Conservation (phyloP, 2,888 invertebrate genomes). For the Acronicta alni region DNA sequence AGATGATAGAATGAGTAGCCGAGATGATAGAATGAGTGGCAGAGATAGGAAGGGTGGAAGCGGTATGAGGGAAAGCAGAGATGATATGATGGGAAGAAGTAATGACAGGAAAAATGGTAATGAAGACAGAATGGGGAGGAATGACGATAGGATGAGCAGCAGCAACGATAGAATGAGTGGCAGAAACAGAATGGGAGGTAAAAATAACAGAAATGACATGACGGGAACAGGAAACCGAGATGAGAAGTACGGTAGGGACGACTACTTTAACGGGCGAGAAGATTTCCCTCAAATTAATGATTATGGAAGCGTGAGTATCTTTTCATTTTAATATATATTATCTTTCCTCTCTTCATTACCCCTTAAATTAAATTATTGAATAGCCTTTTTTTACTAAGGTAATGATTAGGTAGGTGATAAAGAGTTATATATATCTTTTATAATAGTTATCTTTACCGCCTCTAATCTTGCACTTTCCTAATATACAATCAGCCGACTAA, state of each 20-base stretch:
- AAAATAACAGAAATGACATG: conserved; percentile 48
- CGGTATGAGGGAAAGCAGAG: conserved; percentile 49
- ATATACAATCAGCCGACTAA: no score
- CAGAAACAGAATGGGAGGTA: conserved; percentile 25
- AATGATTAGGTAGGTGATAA: no score
- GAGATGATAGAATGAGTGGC: conserved; percentile 57
- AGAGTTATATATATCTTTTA: no score
- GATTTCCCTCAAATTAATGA: conserved; percentile 69
- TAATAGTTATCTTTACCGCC: no score
- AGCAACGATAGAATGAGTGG: conserved; percentile 49
- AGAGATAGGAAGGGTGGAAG: conserved; percentile 47
- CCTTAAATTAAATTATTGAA: no score
- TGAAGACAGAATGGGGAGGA: conserved; percentile 51
- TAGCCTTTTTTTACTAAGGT: no score
- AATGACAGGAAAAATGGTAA: conserved; percentile 50
- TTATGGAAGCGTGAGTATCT: conserved; percentile 72
- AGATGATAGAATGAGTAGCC: conserved; percentile 55
- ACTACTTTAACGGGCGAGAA: conserved; percentile 62
- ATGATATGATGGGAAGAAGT: conserved; percentile 59
- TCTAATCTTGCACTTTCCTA: no score
- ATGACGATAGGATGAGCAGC: conserved; percentile 45
- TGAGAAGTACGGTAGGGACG: conserved; percentile 53
- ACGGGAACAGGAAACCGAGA: conserved; percentile 36
- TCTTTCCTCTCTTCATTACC: background rate
- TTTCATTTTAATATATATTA: background rate